Evolutionary conservation across 1,140 invertebrate genomes (phyloP).

Genomic region (Drosophila oshimai): DNA sequence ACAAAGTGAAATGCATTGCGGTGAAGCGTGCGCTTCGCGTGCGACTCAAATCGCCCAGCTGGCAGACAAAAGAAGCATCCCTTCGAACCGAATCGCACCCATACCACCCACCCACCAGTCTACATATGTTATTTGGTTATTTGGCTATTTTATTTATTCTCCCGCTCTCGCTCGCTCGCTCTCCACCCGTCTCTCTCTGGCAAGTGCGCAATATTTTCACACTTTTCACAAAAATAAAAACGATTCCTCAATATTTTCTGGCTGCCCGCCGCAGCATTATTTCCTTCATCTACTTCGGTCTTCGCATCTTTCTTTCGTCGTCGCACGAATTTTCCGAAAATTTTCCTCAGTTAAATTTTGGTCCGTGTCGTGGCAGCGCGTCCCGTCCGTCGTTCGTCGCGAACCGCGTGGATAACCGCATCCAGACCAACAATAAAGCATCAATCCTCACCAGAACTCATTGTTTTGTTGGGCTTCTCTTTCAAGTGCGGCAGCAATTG

Average conservation of each 20-base stretch:
- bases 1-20: slow-evolving; percentile 54
- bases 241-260: slow-evolving; percentile 79
- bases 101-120: slow-evolving; percentile 29
- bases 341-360: slow-evolving; percentile 74
- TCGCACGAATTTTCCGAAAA: slow-evolving; percentile 56
- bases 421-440: slow-evolving; percentile 2
- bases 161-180: slow-evolving; percentile 13
- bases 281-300: slow-evolving; percentile 43
- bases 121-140: slow-evolving; percentile 9
- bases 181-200: slow-evolving; percentile 24
- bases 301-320: slow-evolving; percentile 36
- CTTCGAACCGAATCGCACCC: slow-evolving; percentile 19
- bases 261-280: slow-evolving; percentile 26
- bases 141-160: no score
- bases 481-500: slow-evolving; percentile 51
- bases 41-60: slow-evolving; percentile 4
- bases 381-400: slow-evolving; percentile 57
- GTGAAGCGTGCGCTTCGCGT: slow-evolving; percentile 30
- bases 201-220: slow-evolving; percentile 81
- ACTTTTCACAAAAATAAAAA: slow-evolving; percentile 80
- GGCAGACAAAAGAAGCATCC: slow-evolving; percentile 44
- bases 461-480: slow-evolving; percentile 34
- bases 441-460: slow-evolving; percentile 19
- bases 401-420: slow-evolving; percentile 46
- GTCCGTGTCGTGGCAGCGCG: slow-evolving; percentile 75